Evolutionary conservation across 1,140 invertebrate genomes (phyloP).

Genomic region (Matsumurasca onukii): DNA sequence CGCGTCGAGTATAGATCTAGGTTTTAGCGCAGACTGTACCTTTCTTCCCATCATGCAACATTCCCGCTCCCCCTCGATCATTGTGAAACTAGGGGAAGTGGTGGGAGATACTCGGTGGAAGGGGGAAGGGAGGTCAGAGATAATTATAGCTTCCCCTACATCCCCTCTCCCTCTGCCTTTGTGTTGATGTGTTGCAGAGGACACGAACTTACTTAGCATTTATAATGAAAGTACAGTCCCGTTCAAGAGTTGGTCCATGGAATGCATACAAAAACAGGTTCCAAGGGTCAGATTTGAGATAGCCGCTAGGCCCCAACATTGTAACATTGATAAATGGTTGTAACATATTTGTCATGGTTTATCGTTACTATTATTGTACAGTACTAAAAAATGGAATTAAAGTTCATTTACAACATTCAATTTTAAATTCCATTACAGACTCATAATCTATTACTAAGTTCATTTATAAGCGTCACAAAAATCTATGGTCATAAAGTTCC

Average conservation of each 20-base stretch:
- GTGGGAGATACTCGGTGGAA: not conserved
- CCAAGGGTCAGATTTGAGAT: too few species aligned
- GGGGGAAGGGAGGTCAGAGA: constrained; percentile 12
- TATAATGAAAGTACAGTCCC: constrained; percentile 7
- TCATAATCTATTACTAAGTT: too few species aligned
- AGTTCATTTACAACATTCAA: too few species aligned
- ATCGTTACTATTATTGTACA: constrained; percentile 2
- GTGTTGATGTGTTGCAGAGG: constrained; percentile 10
- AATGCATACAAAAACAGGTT: not conserved
- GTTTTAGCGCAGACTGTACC: constrained; percentile 15
- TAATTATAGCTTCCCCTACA: constrained; percentile 11
- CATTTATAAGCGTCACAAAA: too few species aligned
- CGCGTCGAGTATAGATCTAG: constrained; percentile 8
- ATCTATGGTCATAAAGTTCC: too few species aligned
- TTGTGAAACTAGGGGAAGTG: constrained; percentile 7
- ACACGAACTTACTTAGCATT: constrained; percentile 20
- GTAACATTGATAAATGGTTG: too few species aligned
- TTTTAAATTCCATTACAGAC: too few species aligned
- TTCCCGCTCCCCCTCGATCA: constrained; percentile 17
- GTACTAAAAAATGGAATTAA: too few species aligned
- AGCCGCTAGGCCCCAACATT: too few species aligned
- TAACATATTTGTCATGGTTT: not conserved
- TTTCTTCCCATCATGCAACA: constrained; percentile 17
- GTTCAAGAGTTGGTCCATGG: too few species aligned
- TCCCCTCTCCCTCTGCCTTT: constrained; percentile 9